Evolutionary conservation across 30 jellyfish, hydroid and myxozoan species (phyloP), one percentile per base, ranked within the genome.

Genomic region (Hydractinia echinata): DNA sequence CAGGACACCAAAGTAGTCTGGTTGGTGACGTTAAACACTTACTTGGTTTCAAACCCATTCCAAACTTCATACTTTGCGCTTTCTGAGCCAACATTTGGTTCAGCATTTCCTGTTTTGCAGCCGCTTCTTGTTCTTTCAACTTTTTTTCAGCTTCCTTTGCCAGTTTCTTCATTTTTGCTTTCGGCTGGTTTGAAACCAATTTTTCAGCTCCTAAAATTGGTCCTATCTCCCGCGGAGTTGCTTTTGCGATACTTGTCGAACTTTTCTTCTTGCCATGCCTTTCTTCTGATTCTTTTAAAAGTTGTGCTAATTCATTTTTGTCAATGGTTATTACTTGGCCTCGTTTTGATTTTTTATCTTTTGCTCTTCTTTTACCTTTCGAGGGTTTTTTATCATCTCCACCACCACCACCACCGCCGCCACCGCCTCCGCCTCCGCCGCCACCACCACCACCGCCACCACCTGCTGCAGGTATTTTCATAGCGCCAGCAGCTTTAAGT

Each of bases 31-130:
- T 16, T 58, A 64, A 16, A 16, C 21, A 82, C 96, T 84, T 81
- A 93, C 99, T 81, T 67, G 99, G 95, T 44, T 86, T 86, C 60
- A 87, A 67, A 4, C 96, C 99, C 52, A 70, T 81, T 13, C 95
- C 99, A 72, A 93, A 93, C 54, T 67, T 79, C 30, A 80, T 89
- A 49, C 90, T 79, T 20, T 86, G 84, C 5, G 95, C 96, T 50
- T 93, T 79, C 64, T 82, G 83, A 10, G 96, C 96, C 52, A 87
- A 66, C 70, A 83, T 18, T 5, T 89, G 88, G 85, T 91, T 88
- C 87, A 82, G 67, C 50, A 19, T 61, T 14, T 50, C 77, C 61
- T 83, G 94, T 69, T 82, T 82, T 52, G 81, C 85, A 3, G 76
- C 76, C 68, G 76, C 89, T 61, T 89, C 90, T 44, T 79, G 60